phyloP scores from a whole-genome alignment of 2,797 vertebrate species.

The Alfaro cultratus region DNA sequence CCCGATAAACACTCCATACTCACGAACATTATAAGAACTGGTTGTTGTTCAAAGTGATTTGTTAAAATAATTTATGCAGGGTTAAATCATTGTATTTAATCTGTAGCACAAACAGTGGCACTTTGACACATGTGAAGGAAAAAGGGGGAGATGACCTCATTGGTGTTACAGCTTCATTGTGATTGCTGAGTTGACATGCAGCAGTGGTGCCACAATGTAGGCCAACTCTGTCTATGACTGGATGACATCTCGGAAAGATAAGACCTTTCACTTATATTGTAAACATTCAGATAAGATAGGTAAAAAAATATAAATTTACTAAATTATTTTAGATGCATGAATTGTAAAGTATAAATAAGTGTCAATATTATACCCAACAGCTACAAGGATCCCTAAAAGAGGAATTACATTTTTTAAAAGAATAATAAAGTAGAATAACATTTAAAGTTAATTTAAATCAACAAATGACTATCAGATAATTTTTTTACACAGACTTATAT shows the following conservation, averaged over 20 bases:
- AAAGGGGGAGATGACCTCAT: constrained; percentile 65
- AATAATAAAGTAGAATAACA: background rate
- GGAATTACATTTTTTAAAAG: background rate
- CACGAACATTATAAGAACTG: background rate
- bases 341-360: background rate
- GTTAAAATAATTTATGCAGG: constrained; percentile 5
- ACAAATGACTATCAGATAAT: background rate
- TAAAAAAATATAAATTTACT: background rate
- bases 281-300: background rate
- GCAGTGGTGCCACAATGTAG: constrained; percentile 48
- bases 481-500: background rate
- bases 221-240: constrained; percentile 47
- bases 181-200: constrained; percentile 64
- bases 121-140: constrained; percentile 20
- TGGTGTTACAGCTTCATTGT: constrained; percentile 64
- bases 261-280: background rate
- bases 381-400: background rate
- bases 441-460: background rate
- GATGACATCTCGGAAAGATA: constrained; percentile 17
- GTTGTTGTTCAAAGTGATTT: constrained; percentile 15
- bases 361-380: background rate
- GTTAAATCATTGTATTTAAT: background rate
- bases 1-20: constrained; percentile 23
- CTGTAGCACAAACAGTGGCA: constrained; percentile 3
- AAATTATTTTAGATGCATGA: background rate